Evolutionary conservation across 2,797 vertebrate species (phyloP).

Genomic region (Sebastiscus albofasciatus): DNA sequence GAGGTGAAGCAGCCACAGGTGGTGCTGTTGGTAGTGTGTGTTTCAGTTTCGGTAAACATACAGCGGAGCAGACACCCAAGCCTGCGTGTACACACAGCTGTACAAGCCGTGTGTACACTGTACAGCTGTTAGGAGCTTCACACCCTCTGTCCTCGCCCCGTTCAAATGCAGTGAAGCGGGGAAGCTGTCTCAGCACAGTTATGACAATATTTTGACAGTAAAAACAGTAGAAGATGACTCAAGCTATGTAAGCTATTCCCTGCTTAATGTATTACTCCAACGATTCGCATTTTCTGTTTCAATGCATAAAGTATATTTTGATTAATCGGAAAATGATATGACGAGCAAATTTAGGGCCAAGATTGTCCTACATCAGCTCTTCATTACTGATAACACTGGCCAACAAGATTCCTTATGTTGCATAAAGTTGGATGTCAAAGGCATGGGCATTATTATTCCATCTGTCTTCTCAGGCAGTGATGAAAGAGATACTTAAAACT

Average conservation of each 20-base stretch:
- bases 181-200: constrained; percentile 13
- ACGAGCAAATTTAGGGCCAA: not conserved
- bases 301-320: not conserved
- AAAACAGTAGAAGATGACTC: constrained; percentile 10
- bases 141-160: not conserved
- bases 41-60: constrained; percentile 48
- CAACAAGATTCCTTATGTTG: not conserved
- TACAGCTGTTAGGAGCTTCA: constrained; percentile 28
- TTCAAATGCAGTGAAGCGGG: constrained; percentile 26
- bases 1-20: constrained; percentile 16
- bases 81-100: constrained; percentile 25
- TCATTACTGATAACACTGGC: not conserved
- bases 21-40: constrained; percentile 20
- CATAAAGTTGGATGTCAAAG: not conserved
- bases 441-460: not conserved
- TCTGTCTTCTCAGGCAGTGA: not conserved
- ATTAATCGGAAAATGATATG: not conserved
- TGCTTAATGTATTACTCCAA: not conserved
- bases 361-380: not conserved
- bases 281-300: not conserved
- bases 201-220: constrained; percentile 27
- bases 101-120: constrained; percentile 19
- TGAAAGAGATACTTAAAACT: not conserved
- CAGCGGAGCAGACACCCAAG: not conserved
- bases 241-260: not conserved